Evolutionary conservation across 2,888 invertebrate species (phyloP).

Genomic region (Drosophila bunnanda): DNA sequence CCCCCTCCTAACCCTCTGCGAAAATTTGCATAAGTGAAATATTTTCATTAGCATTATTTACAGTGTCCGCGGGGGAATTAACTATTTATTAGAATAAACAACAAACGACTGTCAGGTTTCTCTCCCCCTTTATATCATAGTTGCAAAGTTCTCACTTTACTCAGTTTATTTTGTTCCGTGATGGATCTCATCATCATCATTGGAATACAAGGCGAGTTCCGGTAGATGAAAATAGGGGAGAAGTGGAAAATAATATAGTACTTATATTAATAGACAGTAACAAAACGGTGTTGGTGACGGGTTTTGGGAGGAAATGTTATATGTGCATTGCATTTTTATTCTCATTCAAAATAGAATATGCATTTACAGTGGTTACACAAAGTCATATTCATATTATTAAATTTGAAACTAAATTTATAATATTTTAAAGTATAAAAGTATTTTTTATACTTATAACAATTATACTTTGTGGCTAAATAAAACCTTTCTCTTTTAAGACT

Average conservation of each 20-base stretch:
- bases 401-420: too few relatives aligned
- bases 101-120: constrained; percentile 31
- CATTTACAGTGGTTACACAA: neutral
- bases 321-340: constrained; percentile 19
- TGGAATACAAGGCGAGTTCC: constrained; percentile 29
- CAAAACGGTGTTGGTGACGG: too few relatives aligned
- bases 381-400: too few relatives aligned
- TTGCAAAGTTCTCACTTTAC: constrained; percentile 8
- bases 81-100: constrained; percentile 46
- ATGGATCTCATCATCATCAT: constrained; percentile 34
- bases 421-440: too few relatives aligned
- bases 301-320: constrained; percentile 22
- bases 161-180: neutral
- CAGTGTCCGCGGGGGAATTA: constrained; percentile 29
- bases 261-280: neutral
- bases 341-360: neutral
- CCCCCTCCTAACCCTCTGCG: neutral
- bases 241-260: neutral
- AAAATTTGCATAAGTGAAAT: constrained; percentile 51
- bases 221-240: neutral
- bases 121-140: constrained; percentile 11
- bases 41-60: constrained; percentile 53
- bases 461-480: too few relatives aligned
- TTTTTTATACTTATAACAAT: too few relatives aligned
- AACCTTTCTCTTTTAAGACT: too few relatives aligned